These are phyloP conservation scores for Rugalucina vietnamica DNA, from an alignment of 2,888 invertebrate genomes.

Conservation along the genomic window DNA sequence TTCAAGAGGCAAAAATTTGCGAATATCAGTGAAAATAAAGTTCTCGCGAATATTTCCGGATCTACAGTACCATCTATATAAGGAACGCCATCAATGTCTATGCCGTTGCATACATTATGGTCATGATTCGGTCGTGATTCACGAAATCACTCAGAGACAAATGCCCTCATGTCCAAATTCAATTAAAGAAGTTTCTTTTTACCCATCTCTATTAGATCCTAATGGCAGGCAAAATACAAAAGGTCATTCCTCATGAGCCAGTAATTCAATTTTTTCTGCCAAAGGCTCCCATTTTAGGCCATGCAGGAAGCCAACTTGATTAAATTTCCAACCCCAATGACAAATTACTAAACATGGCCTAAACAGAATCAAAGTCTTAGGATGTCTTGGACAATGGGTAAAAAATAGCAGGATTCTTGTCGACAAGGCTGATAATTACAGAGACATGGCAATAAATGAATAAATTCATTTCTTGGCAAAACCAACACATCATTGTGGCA, in stretches of 20 bases:
- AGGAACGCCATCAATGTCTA: no score
- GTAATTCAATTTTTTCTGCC: constrained; percentile 10
- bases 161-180: constrained; percentile 10
- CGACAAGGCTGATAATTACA: no score
- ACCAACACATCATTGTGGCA: no score
- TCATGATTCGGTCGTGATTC: neutral
- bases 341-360: neutral
- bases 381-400: neutral
- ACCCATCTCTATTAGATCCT: neutral
- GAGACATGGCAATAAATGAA: no score
- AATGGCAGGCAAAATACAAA: constrained; percentile 6
- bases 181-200: neutral
- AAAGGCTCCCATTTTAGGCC: neutral
- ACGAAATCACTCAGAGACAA: neutral
- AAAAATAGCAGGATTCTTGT: no score
- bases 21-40: no score
- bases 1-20: no score
- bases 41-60: no score
- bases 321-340: neutral
- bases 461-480: no score
- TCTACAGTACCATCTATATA: no score
- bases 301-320: neutral
- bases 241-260: constrained; percentile 5
- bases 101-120: neutral
- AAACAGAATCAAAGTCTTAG: neutral